Conservation (phyloP, 2,113 vertebrate genomes). For the Mungos mungo region DNA sequence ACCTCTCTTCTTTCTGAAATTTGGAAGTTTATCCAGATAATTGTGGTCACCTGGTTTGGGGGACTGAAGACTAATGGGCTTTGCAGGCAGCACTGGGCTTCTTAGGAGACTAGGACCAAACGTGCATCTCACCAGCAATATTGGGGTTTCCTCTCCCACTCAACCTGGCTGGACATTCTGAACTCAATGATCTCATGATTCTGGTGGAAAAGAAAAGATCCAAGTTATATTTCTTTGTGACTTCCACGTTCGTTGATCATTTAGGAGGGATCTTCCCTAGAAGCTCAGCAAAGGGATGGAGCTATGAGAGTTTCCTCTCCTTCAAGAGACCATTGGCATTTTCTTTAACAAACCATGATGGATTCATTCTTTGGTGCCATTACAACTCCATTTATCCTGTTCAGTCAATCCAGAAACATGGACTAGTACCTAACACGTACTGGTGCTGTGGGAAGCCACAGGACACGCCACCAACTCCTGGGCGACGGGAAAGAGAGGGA, state of each 20-base stretch:
- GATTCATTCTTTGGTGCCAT: background rate
- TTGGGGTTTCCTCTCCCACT: background rate
- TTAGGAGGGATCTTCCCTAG: background rate
- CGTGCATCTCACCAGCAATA: background rate
- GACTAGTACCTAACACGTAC: background rate
- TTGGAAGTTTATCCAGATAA: background rate
- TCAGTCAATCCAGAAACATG: too few relatives aligned
- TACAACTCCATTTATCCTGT: background rate
- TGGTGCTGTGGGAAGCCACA: background rate
- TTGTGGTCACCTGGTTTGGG: background rate
- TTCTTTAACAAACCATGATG: background rate
- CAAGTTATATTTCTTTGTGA: background rate
- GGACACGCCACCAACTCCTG: too few relatives aligned
- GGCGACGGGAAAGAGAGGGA: accelerated
- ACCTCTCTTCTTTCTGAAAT: background rate
- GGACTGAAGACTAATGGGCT: too few relatives aligned
- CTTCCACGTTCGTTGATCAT: background rate
- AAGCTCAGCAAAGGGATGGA: background rate
- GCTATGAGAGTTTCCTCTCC: background rate
- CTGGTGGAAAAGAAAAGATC: background rate
- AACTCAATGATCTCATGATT: background rate
- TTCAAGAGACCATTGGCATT: background rate
- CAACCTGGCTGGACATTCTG: too few relatives aligned
- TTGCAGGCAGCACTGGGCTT: background rate
- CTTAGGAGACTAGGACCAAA: background rate